Percentiles rank a stretch among this genome's conserved stretches.
Conservation (phyloP, 2,888 invertebrate genomes). For the Paralinhomoeus sp. region DNA sequence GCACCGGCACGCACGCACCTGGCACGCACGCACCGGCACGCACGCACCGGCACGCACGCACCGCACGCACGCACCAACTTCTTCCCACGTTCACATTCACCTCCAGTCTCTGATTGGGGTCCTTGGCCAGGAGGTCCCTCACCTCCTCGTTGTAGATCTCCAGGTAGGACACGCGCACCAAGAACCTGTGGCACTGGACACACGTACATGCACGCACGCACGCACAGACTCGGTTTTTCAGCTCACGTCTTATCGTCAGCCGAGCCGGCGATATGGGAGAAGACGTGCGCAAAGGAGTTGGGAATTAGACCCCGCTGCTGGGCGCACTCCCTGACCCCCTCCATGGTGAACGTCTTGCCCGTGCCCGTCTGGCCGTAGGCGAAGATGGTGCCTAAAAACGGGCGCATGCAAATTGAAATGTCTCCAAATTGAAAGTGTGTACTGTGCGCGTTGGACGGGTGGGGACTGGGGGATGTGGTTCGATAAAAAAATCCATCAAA, state of each 20-base stretch:
- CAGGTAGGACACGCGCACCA: slow-evolving; percentile 86
- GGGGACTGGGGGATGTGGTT: too few species aligned
- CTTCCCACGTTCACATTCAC: too few species aligned
- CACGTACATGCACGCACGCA: too few species aligned
- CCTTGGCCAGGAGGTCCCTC: slow-evolving; percentile 68
- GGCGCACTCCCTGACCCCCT: slow-evolving; percentile 60
- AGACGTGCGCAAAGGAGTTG: slow-evolving; percentile 94
- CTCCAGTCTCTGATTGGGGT: slow-evolving; percentile 46
- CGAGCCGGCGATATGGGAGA: slow-evolving; percentile 84
- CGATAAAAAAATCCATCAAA: too few species aligned
- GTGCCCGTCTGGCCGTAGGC: slow-evolving; percentile 54
- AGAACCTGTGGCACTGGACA: too few species aligned
- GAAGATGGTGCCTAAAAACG: slow-evolving; percentile 35
- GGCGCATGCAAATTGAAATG: neutral
- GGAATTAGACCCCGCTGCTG: slow-evolving; percentile 87
- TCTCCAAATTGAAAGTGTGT: neutral
- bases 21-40: too few species aligned
- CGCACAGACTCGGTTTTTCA: neutral
- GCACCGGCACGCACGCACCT: too few species aligned
- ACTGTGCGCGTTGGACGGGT: neutral
- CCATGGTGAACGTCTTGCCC: slow-evolving; percentile 97
- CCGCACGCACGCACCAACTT: too few species aligned
- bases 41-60: too few species aligned
- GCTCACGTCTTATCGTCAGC: slow-evolving; percentile 62
- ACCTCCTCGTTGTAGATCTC: slow-evolving; percentile 99